Conservation (phyloP, 2,888 invertebrate species). For the Drosophila ezoana region DNA sequence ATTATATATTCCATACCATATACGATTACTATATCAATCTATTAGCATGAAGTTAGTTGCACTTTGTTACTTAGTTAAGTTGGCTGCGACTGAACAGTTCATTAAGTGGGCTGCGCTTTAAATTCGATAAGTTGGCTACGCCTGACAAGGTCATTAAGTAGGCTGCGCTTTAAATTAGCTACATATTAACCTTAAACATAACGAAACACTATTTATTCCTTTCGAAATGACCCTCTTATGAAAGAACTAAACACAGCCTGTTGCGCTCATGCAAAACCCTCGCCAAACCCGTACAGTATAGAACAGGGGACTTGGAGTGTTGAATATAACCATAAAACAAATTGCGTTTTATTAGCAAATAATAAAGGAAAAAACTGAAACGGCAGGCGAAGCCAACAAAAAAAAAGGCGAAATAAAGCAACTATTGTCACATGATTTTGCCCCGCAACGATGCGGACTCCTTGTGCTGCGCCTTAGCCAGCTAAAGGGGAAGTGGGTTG, state of each 20-base stretch:
- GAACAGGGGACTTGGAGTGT: not conserved
- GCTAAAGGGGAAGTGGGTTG: not conserved
- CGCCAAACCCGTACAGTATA: not conserved
- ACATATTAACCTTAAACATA: not conserved
- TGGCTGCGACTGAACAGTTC: not conserved
- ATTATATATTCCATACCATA: too few species aligned
- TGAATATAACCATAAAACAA: slow-evolving; percentile 59
- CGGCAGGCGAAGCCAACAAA: slow-evolving; percentile 18
- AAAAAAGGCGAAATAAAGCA: slow-evolving; percentile 55
- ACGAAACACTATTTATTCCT: not conserved
- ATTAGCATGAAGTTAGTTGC: too few species aligned
- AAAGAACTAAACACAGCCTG: slow-evolving; percentile 16
- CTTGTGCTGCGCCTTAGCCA: slow-evolving; percentile 20
- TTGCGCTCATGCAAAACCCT: slow-evolving; percentile 12
- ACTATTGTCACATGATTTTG: slow-evolving; percentile 75
- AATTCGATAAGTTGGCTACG: not conserved
- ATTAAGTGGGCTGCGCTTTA: not conserved
- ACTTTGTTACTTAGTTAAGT: not conserved
- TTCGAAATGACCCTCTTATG: not conserved
- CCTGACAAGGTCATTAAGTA: not conserved
- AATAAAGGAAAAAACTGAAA: slow-evolving; percentile 29
- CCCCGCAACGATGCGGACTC: slow-evolving; percentile 26
- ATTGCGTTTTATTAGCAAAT: slow-evolving; percentile 75
- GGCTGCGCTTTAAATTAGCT: not conserved
- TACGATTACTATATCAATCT: too few species aligned